These are phyloP conservation scores for Clarias laeviceps DNA, from an alignment of 2,797 vertebrate species.

Conservation along the genomic window DNA sequence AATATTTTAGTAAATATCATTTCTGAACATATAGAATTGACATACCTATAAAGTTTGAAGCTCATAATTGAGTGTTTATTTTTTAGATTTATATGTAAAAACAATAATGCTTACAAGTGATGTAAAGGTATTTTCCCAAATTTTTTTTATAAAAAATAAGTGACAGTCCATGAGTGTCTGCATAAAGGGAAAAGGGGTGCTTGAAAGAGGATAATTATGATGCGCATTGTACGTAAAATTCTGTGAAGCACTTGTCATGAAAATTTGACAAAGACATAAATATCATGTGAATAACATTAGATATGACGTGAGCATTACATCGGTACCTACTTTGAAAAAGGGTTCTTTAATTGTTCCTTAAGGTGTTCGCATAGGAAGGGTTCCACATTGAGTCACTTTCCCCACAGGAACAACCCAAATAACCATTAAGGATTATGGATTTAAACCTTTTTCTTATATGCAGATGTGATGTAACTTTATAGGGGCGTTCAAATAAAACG, in stretches of 20 bases:
- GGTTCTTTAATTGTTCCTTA: background rate
- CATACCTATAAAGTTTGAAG: too few species aligned
- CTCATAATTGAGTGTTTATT: too few species aligned
- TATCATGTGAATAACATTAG: background rate
- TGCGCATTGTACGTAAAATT: background rate
- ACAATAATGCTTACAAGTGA: too few species aligned
- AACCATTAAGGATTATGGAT: background rate
- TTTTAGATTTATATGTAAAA: too few species aligned
- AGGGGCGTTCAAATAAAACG: too few species aligned
- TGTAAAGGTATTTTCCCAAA: too few species aligned
- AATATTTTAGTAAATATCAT: too few species aligned
- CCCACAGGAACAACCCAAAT: background rate
- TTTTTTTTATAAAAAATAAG: too few species aligned
- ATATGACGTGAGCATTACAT: background rate
- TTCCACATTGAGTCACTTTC: background rate
- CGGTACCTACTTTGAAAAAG: background rate
- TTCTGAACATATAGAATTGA: too few species aligned
- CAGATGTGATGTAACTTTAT: background rate
- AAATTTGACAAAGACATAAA: conserved; percentile 18
- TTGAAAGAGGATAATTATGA: background rate
- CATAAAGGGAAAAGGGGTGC: too few species aligned
- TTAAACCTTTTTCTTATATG: background rate
- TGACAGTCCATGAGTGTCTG: too few species aligned
- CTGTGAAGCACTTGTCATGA: background rate
- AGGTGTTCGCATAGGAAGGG: background rate